Conservation (phyloP, 2,797 vertebrate species). For the Sus cebifrons region DNA sequence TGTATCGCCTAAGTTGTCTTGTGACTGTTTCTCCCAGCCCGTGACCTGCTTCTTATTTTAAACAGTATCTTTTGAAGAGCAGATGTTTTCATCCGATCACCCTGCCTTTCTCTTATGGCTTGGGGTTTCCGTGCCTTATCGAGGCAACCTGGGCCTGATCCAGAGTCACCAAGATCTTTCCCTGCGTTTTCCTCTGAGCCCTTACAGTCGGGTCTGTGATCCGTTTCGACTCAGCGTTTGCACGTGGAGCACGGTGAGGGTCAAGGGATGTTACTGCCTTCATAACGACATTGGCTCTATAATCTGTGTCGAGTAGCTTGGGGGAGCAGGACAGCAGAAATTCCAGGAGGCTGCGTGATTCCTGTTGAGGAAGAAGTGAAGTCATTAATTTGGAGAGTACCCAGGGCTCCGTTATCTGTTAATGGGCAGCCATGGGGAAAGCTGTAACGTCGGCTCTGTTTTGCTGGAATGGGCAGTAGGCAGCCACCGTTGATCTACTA, state of each 20-base stretch:
- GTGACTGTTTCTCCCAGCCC: background rate
- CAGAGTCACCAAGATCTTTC: background rate
- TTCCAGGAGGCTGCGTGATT: background rate
- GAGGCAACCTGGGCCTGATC: background rate
- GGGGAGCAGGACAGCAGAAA: background rate
- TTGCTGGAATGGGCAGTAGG: too few species aligned
- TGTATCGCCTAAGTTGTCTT: background rate
- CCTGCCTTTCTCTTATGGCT: background rate
- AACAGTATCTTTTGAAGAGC: background rate
- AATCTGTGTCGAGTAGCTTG: background rate
- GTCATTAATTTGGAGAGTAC: background rate
- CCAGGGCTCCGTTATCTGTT: background rate
- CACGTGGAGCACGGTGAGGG: fast-evolving
- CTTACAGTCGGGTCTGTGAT: background rate
- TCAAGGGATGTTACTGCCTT: background rate
- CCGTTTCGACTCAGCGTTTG: background rate
- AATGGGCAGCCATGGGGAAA: background rate
- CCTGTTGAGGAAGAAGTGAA: background rate
- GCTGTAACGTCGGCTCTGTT: background rate
- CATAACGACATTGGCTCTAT: background rate
- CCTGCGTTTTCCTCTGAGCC: background rate
- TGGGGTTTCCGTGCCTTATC: background rate
- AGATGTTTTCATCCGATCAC: background rate
- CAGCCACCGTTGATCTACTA: too few species aligned
- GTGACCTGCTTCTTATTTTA: background rate